Evolutionary conservation across 2,113 vertebrate genomes (phyloP).

Genomic region (Pagrus major): DNA sequence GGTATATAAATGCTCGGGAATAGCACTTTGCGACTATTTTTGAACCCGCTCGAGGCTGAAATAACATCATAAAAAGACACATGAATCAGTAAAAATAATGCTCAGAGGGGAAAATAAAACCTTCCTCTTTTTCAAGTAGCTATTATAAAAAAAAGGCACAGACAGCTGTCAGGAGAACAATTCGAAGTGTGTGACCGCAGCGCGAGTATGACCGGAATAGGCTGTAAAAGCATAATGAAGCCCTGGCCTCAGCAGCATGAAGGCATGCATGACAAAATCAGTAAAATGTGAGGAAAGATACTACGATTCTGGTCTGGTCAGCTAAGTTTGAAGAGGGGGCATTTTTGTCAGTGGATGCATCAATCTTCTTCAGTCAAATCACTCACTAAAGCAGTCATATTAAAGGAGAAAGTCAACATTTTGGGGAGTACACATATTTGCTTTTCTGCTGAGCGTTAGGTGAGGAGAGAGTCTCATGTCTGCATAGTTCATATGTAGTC

Average conservation of each 20-base stretch:
- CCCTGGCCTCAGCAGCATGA: slow-evolving; percentile 57
- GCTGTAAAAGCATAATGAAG: slow-evolving; percentile 69
- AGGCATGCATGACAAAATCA: slow-evolving; percentile 65
- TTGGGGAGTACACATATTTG: background rate
- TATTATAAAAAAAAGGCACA: slow-evolving; percentile 70
- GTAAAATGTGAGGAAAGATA: slow-evolving; percentile 55
- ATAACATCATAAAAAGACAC: slow-evolving; percentile 74
- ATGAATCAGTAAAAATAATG: slow-evolving; percentile 74
- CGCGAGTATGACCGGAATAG: slow-evolving; percentile 68
- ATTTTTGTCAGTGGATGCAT: slow-evolving; percentile 28
- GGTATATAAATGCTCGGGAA: slow-evolving; percentile 65
- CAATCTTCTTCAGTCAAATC: background rate
- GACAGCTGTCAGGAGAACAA: slow-evolving; percentile 70
- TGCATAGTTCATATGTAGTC: background rate
- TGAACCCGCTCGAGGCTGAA: slow-evolving; percentile 55
- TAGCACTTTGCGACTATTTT: slow-evolving; percentile 72
- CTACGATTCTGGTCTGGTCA: slow-evolving; percentile 39
- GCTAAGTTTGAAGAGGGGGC: slow-evolving; percentile 33
- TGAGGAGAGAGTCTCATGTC: background rate
- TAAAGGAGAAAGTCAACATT: background rate
- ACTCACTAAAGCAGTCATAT: background rate
- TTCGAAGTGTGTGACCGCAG: slow-evolving; percentile 64
- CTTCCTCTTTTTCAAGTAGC: slow-evolving; percentile 64
- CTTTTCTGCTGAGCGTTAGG: background rate
- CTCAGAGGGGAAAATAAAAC: slow-evolving; percentile 58